phyloP scores from a whole-genome alignment of 2,113 vertebrate genomes.

The Pogona vitticeps region DNA sequence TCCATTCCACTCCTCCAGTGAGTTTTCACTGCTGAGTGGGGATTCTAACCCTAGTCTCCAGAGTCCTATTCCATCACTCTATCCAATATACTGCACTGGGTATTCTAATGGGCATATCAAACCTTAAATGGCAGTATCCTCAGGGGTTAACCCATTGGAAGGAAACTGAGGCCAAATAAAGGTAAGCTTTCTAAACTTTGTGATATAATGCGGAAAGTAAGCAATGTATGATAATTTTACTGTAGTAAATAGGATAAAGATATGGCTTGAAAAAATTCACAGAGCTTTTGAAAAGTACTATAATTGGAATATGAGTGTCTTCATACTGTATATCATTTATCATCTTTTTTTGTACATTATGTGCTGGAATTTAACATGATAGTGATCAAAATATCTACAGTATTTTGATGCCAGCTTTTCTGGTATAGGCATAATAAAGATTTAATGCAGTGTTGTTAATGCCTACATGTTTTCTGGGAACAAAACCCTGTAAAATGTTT shows the following conservation, averaged over 20 bases:
- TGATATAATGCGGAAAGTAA: neutral
- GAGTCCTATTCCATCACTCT: too few species aligned
- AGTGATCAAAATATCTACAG: neutral
- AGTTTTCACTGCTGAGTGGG: too few species aligned
- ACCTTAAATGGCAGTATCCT: neutral
- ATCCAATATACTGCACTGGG: too few species aligned
- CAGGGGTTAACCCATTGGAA: neutral
- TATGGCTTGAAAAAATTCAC: neutral
- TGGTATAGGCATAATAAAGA: neutral
- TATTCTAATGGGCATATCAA: neutral
- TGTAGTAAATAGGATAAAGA: neutral
- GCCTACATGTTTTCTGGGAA: neutral
- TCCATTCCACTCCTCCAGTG: too few species aligned
- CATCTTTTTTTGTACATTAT: neutral
- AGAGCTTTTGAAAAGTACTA: neutral
- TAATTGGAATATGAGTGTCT: neutral
- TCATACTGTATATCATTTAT: neutral
- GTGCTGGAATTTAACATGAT: neutral
- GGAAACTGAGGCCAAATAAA: neutral
- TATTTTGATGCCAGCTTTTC: neutral
- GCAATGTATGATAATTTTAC: neutral
- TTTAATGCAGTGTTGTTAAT: neutral
- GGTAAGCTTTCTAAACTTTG: neutral
- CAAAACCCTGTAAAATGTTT: neutral
- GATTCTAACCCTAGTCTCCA: too few species aligned